Percentiles rank a stretch among this genome's conserved stretches.
Evolutionary conservation across 37 sponge, comb jelly and placozoan genomes (phyloP).

Genomic region (Axinella damicornis): DNA sequence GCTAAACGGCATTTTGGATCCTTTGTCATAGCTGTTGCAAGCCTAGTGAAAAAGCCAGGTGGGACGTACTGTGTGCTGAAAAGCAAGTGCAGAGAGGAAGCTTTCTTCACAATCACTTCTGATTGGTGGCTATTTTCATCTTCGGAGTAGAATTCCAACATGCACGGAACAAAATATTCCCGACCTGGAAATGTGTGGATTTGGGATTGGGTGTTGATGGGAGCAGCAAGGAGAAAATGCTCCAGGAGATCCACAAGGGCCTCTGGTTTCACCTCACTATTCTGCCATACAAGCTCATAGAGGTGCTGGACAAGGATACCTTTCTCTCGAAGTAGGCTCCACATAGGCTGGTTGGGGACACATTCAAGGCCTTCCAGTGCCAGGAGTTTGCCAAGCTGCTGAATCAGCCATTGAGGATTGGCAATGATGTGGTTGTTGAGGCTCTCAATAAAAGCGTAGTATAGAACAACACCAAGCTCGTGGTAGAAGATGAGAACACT

Average conservation of each 20-base stretch:
- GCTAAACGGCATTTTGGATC: neutral
- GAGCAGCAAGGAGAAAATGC: constrained; percentile 21
- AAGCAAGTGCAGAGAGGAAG: constrained; percentile 34
- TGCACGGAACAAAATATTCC: constrained; percentile 50
- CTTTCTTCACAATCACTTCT: neutral
- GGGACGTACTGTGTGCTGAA: constrained; percentile 53
- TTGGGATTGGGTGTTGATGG: neutral
- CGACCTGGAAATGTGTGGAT: neutral
- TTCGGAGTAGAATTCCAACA: neutral
- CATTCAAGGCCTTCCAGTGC: constrained; percentile 10
- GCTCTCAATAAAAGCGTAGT: constrained; percentile 27
- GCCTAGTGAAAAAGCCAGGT: constrained; percentile 60
- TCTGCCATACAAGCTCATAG: constrained; percentile 35
- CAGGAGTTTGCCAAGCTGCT: constrained; percentile 36
- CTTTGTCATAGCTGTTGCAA: constrained; percentile 30
- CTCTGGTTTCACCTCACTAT: constrained; percentile 9
- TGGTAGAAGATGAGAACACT: constrained; percentile 69
- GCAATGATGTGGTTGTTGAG: constrained; percentile 23
- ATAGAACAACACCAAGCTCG: constrained; percentile 54
- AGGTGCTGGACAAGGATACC: constrained; percentile 53
- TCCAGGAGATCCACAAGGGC: constrained; percentile 21
- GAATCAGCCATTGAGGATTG: constrained; percentile 56
- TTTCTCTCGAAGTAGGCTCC: neutral
- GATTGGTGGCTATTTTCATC: neutral
- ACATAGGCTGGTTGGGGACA: no score